Conservation (phyloP, 1,140 invertebrate species). For the Whitmania pigra region DNA sequence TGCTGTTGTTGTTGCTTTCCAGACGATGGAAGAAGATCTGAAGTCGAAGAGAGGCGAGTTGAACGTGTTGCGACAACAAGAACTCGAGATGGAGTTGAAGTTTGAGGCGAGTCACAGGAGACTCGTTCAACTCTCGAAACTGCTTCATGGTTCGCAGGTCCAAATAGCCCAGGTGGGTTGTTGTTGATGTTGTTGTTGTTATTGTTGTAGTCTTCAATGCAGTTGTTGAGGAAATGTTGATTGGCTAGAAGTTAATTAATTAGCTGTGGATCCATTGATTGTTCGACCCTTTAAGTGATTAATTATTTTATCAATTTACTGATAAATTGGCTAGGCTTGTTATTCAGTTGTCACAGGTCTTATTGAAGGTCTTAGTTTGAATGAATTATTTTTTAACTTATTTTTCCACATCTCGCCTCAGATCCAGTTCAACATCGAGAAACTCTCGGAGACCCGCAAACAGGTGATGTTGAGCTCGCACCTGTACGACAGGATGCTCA, state of each 20-base stretch:
- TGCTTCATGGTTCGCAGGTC: slow-evolving; percentile 11
- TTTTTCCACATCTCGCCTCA: neutral
- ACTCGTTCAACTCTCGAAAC: slow-evolving; percentile 17
- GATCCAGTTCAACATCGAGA: slow-evolving; percentile 15
- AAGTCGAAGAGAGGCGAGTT: slow-evolving; percentile 7
- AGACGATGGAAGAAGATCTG: slow-evolving; percentile 19
- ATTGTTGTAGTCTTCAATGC: neutral
- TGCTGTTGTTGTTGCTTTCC: too few species aligned
- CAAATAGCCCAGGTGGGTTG: slow-evolving; percentile 13
- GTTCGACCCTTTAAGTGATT: too few species aligned
- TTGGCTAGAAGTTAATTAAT: neutral
- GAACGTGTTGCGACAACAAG: slow-evolving; percentile 13
- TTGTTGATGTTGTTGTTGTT: neutral
- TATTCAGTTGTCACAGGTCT: neutral
- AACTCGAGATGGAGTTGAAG: slow-evolving; percentile 15
- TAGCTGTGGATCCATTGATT: too few species aligned
- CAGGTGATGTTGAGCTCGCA: neutral
- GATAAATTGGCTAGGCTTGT: neutral
- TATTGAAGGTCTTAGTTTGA: neutral
- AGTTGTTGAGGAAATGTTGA: neutral
- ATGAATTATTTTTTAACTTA: neutral
- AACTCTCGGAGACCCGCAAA: slow-evolving; percentile 9
- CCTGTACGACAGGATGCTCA: slow-evolving; percentile 16
- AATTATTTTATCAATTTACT: too few species aligned
- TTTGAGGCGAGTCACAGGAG: slow-evolving; percentile 11